Percentiles rank a stretch among this genome's conserved stretches.
These are phyloP conservation scores for Cephalophus harveyi DNA, from an alignment of 2,113 vertebrate genomes.

Conservation along the genomic window DNA sequence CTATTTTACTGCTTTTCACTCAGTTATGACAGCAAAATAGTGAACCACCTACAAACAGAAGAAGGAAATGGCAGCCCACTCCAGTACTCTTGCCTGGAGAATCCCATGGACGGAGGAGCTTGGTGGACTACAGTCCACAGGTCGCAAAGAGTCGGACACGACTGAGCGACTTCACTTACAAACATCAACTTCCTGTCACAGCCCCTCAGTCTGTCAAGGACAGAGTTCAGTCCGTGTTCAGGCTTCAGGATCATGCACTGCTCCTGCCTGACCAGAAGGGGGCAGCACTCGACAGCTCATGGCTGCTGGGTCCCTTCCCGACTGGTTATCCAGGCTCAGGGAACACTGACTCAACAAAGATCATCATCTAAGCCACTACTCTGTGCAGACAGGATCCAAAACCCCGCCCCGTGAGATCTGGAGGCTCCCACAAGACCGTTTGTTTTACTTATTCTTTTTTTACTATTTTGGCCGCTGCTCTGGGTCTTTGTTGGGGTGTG, in stretches of 20 bases:
- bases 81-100: too few species aligned
- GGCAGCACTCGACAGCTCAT: background rate
- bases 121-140: too few species aligned
- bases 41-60: background rate
- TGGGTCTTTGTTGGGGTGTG: background rate
- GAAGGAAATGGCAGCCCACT: too few species aligned
- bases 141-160: too few species aligned
- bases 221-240: fast-evolving
- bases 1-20: too few species aligned
- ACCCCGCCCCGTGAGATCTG: fast-evolving
- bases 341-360: background rate
- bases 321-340: background rate
- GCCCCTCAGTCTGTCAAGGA: background rate
- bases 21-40: background rate
- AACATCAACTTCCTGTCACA: background rate
- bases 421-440: background rate
- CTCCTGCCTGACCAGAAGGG: fast-evolving
- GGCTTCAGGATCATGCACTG: background rate
- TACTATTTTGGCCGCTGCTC: background rate
- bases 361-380: fast-evolving
- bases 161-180: background rate
- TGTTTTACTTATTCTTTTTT: background rate
- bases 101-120: too few species aligned
- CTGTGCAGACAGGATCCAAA: fast-evolving
- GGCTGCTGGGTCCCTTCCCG: fast-evolving